Percentiles rank a stretch among this genome's conserved stretches.
Conservation (phyloP, 2,797 vertebrate species). For the Channa striata region DNA sequence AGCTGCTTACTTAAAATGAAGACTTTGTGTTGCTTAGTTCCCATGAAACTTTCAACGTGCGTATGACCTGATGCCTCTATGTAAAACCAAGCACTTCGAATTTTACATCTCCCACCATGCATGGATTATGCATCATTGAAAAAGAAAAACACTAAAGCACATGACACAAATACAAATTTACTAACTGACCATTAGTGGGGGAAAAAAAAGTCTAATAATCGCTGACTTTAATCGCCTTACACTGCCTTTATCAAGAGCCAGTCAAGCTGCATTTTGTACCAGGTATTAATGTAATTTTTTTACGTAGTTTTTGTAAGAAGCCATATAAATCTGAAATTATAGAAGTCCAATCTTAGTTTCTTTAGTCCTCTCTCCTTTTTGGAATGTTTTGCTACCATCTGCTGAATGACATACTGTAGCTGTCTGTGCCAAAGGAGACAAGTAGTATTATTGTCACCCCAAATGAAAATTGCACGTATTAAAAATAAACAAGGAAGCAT, state of each 20-base stretch:
- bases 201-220: background rate
- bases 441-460: too few relatives aligned
- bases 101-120: constrained; percentile 13
- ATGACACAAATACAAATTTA: constrained; percentile 1
- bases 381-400: constrained; percentile 27
- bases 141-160: background rate
- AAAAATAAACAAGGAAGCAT: background rate
- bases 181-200: background rate
- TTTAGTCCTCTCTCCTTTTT: constrained; percentile 5
- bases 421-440: constrained; percentile 17
- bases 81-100: constrained; percentile 33
- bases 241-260: background rate
- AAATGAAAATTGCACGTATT: too few relatives aligned
- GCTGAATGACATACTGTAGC: constrained; percentile 11
- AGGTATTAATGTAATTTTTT: background rate
- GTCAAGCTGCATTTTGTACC: background rate
- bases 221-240: background rate
- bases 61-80: constrained; percentile 29
- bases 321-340: constrained; percentile 4
- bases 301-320: background rate
- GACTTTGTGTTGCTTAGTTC: constrained; percentile 47
- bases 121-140: background rate
- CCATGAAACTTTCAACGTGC: constrained; percentile 50
- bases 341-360: background rate
- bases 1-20: constrained; percentile 32